Base-by-base conservation (phyloP, 1,140 invertebrate species). In the Psilanteris sp. region DNA sequence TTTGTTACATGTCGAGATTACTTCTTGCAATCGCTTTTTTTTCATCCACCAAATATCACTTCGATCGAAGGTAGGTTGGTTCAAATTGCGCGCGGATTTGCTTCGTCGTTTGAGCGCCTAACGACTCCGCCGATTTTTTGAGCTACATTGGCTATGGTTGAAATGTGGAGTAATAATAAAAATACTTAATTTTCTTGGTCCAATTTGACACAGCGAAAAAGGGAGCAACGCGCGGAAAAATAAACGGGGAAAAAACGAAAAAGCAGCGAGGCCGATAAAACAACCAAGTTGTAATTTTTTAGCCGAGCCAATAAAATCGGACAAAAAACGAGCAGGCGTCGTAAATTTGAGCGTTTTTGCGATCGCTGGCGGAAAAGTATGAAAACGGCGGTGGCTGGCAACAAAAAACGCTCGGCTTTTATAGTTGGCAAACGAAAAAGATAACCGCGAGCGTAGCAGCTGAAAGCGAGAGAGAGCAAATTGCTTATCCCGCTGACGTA, bases 401-500 rank as follows among this genome's bases (percentile, higher is more conserved):
- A 18, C 27, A 26, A 55, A 66, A 66, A 55, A 59, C 52, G 15
- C 18, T 6, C 32, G 13, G 48, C 41, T 57, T 64, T 73, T 73
- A 64, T 64, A 48, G 50, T 31, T 39, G 64, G 31, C 31, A 26
- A 48, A 34, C 18, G 48, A 66, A 66, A 64, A 52, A 39, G 26
- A 39, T 11, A 37, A 20, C 14, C 34, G 13, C 18, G 50, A 37
- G 62, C 3, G 24, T 16, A 39, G 20, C 16, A 18, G 46, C 37
- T 32, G 55, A 59, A 31, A 27, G 29, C 15, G 34, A 27, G 41
- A 27, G 32, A 59, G 64, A 70, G 55, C 54, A 52, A 71, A 61
- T 52, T 46, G 52, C 52, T 43, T 59, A 66, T 64, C 43, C 43
- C 70, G 50, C 57, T 64, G 61, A 66, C 36, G 71, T 67, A 64